phyloP scores from a whole-genome alignment of 2,888 invertebrate genomes.

The Synergus japonicus region DNA sequence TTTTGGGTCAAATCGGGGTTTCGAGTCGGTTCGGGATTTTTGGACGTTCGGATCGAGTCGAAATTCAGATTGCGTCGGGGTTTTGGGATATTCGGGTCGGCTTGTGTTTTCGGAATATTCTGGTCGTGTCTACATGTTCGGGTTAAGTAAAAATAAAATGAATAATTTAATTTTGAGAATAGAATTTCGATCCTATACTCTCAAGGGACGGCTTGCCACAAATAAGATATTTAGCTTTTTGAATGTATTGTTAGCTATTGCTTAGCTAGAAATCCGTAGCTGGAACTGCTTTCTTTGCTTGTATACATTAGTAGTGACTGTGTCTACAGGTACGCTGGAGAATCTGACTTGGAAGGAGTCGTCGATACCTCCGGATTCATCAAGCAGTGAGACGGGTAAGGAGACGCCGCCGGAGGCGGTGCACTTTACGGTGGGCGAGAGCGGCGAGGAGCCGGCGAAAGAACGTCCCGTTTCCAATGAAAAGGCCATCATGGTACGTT shows the following conservation, averaged over 20 bases:
- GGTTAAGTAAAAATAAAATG: no score
- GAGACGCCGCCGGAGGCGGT: conserved; percentile 75
- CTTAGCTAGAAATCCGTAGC: neutral
- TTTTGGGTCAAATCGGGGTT: no score
- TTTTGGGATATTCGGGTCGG: no score
- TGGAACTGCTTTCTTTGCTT: conserved; percentile 35
- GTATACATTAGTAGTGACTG: conserved; percentile 56
- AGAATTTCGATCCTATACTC: no score
- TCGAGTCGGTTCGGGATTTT: no score
- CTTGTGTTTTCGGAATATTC: no score
- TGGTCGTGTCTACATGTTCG: no score
- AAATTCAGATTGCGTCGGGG: no score
- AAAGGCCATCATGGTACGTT: conserved; percentile 75
- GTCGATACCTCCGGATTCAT: conserved; percentile 78
- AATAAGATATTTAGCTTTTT: no score
- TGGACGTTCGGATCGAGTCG: no score
- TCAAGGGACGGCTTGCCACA: no score
- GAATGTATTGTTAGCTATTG: neutral
- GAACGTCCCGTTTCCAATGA: conserved; percentile 46
- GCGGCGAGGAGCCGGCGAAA: conserved; percentile 58
- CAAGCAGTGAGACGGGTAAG: conserved; percentile 80
- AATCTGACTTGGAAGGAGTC: conserved; percentile 77
- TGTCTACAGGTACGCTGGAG: conserved; percentile 70
- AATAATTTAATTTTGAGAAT: no score
- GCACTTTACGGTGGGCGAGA: conserved; percentile 72